Conservation (phyloP, 2,888 invertebrate genomes). For the Diplolepis rosae region DNA sequence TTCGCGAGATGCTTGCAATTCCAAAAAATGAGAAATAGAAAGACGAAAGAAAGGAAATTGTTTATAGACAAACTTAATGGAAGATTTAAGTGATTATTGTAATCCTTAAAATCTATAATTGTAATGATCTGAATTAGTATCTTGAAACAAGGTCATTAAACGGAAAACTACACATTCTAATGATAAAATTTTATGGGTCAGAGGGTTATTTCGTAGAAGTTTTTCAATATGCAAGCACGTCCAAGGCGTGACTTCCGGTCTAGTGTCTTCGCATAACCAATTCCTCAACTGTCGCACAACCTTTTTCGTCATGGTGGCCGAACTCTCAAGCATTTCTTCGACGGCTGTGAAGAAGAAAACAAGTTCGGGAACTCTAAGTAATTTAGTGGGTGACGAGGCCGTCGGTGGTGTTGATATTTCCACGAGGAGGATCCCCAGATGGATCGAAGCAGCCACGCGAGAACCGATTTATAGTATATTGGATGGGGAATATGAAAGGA, state of each 20-base stretch:
- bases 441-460: constrained; percentile 64
- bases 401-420: neutral
- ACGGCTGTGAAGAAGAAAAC: constrained; percentile 49
- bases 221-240: constrained; percentile 21
- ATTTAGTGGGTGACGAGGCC: neutral
- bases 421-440: constrained; percentile 53
- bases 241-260: constrained; percentile 63
- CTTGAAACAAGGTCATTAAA: neutral
- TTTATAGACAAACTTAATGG: neutral
- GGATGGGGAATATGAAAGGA: constrained; percentile 46
- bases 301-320: constrained; percentile 60
- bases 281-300: constrained; percentile 11
- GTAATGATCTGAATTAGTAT: neutral
- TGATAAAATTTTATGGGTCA: constrained; percentile 21
- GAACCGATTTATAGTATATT: constrained; percentile 65
- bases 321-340: constrained; percentile 62
- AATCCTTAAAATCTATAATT: neutral
- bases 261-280: constrained; percentile 27
- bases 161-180: neutral
- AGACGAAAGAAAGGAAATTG: neutral
- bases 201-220: constrained; percentile 21
- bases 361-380: constrained; percentile 32
- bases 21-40: neutral
- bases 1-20: neutral
- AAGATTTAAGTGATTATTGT: neutral